Percentiles rank a stretch among this genome's conserved stretches.
Conservation (phyloP, 2,888 invertebrate species). For the Caenorhabditis uteleia region DNA sequence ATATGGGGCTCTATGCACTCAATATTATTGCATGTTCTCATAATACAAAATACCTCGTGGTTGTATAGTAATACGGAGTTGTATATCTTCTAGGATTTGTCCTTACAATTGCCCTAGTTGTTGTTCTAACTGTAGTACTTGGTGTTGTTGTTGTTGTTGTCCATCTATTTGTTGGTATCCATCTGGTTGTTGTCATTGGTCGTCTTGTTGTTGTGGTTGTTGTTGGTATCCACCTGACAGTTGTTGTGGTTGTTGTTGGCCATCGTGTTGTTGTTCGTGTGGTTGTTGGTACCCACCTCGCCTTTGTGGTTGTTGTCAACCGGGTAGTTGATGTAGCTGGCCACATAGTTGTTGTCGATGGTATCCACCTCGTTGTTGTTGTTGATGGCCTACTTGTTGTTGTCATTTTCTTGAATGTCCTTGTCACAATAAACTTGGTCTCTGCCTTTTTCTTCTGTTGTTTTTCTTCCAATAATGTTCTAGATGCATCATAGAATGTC, state of each 20-base stretch:
- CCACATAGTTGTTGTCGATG: constrained; percentile 1
- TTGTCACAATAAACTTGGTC: constrained; percentile 18
- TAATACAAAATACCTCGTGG: too few species aligned
- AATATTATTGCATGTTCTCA: not conserved
- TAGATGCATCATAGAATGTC: constrained; percentile 26
- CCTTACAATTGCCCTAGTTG: too few species aligned
- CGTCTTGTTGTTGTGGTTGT: not conserved
- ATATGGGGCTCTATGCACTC: too few species aligned
- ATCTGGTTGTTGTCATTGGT: too few species aligned
- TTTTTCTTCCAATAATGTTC: constrained; percentile 14
- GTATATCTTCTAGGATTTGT: too few species aligned
- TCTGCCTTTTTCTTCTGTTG: not conserved
- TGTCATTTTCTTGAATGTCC: constrained; percentile 22
- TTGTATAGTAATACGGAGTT: too few species aligned
- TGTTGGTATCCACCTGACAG: not conserved
- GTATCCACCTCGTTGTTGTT: not conserved
- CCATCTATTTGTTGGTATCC: too few species aligned
- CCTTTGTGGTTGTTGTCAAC: constrained; percentile 1
- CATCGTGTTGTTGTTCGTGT: not conserved
- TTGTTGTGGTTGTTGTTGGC: not conserved
- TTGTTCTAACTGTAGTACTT: too few species aligned
- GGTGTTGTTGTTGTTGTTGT: too few species aligned
- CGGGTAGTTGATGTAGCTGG: not conserved
- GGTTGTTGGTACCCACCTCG: not conserved
- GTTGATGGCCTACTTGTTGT: constrained; percentile 9